Percentiles rank a stretch among this genome's conserved stretches.
These are phyloP conservation scores for Catostylus mosaicus DNA, from an alignment of 30 jellyfish, hydroid and myxozoan species.

Conservation along the genomic window DNA sequence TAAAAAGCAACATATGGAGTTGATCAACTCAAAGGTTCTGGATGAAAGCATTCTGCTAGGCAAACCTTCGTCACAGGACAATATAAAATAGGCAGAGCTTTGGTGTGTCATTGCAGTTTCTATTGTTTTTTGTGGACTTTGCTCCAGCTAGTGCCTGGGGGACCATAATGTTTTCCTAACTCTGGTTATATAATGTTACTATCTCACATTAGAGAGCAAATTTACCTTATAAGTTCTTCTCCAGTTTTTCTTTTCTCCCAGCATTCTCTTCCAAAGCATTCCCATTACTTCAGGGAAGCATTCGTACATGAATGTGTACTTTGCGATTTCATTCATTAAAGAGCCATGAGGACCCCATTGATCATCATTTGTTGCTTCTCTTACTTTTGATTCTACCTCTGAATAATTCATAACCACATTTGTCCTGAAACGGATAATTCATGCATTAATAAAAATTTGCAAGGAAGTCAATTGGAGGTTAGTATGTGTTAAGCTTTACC, in stretches of 20 bases:
- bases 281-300: constrained; percentile 96
- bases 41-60: no score
- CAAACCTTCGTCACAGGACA: no score
- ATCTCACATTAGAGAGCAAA: not conserved
- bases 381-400: constrained; percentile 95
- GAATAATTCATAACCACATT: constrained; percentile 97
- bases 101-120: no score
- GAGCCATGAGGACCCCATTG: constrained; percentile 99
- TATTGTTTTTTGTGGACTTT: no score
- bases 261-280: constrained; percentile 94
- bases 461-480: no score
- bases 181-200: no score
- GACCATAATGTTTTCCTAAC: no score
- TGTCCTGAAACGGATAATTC: constrained; percentile 58
- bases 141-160: no score
- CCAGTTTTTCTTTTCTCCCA: constrained; percentile 85
- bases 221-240: constrained; percentile 90
- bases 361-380: constrained; percentile 97
- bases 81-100: no score
- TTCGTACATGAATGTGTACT: constrained; percentile 86
- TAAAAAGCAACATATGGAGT: no score
- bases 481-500: no score
- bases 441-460: not conserved
- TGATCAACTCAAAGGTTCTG: no score
- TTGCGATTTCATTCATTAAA: constrained; percentile 80